Conservation (phyloP, 2,888 invertebrate species). For the Apoda limacodes region DNA sequence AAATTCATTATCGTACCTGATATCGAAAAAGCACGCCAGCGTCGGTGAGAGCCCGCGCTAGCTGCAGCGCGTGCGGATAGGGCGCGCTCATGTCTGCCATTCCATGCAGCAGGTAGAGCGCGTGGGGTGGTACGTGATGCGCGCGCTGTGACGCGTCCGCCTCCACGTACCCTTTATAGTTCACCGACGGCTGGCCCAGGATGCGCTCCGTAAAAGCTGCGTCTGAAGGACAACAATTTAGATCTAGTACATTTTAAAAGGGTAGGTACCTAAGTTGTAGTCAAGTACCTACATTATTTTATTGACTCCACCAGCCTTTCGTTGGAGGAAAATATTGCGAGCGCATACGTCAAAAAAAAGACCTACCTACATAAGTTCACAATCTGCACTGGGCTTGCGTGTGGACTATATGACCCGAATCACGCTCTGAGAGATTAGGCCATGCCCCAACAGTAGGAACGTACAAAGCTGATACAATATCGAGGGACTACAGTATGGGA, state of each 20-base stretch:
- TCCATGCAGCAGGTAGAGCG: slow-evolving; percentile 92
- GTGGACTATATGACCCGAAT: no score
- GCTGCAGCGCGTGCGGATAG: slow-evolving; percentile 91
- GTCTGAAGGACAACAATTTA: slow-evolving; percentile 66
- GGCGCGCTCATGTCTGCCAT: slow-evolving; percentile 94
- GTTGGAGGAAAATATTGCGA: no score
- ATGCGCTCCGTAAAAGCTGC: slow-evolving; percentile 96
- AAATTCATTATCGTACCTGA: no score
- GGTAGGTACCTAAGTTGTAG: slow-evolving; percentile 13
- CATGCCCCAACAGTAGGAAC: no score
- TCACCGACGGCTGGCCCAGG: slow-evolving; percentile 88
- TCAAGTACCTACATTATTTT: no score
- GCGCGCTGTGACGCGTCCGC: slow-evolving; percentile 92
- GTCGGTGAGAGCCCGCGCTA: slow-evolving; percentile 88
- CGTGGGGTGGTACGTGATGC: slow-evolving; percentile 87
- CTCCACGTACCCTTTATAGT: slow-evolving; percentile 91
- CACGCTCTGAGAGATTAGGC: no score
- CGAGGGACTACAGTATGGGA: no score
- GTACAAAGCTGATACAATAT: no score
- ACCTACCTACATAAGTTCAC: no score
- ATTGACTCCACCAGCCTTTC: no score
- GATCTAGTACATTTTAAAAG: not conserved
- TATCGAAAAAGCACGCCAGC: slow-evolving; percentile 91
- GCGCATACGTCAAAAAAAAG: no score
- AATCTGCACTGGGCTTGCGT: no score